Conservation (phyloP, 92 coral and sea anemone species). For the Virgularia gustaviana region DNA sequence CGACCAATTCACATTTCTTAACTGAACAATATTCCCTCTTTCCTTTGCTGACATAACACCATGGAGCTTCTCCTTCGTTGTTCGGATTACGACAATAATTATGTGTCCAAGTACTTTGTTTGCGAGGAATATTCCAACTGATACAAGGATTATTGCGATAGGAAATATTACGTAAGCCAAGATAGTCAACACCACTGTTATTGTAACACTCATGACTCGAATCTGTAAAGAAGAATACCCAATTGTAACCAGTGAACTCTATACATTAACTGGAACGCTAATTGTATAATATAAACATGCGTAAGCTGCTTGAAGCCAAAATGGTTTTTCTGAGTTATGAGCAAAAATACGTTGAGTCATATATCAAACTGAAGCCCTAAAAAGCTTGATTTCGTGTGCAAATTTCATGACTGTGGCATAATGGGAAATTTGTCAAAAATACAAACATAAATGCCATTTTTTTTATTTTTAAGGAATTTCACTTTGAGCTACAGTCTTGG, state of each 20-base stretch:
- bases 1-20: conserved; percentile 60
- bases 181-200: conserved; percentile 57
- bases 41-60: conserved; percentile 61
- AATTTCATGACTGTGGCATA: no score
- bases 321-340: neutral
- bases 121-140: conserved; percentile 52
- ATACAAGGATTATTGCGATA: conserved; percentile 64
- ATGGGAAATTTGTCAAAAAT: no score
- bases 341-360: neutral
- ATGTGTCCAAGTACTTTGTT: conserved; percentile 38
- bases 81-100: conserved; percentile 84
- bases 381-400: no score
- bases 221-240: conserved; percentile 13
- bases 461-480: no score
- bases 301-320: neutral
- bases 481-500: no score
- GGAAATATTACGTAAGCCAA: conserved; percentile 63
- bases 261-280: neutral
- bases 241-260: neutral
- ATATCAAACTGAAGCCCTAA: neutral
- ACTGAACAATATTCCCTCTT: conserved; percentile 63
- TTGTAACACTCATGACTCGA: conserved; percentile 61
- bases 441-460: no score
- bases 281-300: neutral
- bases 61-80: conserved; percentile 54